Evolutionary conservation across 2,888 invertebrate species (phyloP), one percentile per base, ranked within the genome.

Genomic region (Drosophila fungiperda): DNA sequence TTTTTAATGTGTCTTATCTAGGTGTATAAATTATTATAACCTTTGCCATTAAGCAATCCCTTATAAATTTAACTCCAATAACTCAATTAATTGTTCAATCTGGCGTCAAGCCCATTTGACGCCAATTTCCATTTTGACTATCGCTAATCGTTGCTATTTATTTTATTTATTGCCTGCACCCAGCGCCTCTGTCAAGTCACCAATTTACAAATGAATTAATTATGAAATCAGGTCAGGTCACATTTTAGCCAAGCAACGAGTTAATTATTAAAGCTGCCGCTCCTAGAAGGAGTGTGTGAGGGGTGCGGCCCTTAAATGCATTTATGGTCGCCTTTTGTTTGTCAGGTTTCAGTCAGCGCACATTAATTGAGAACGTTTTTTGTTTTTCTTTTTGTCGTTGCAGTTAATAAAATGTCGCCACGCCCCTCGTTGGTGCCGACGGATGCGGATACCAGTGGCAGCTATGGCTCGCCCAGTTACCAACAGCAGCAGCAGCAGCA

Each of bases 321-420:
- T 67, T 73, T 76, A 54, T 54, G 74, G 72, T 60, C 61, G 61
- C 26, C 66, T 45, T 45, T 23, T 63, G 48, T 33, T 45, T 20
- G 40, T 23, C 50, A 45, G 49, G 12, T 59, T 59, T 68, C 20
- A 67, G 11, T 36, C 32, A 55, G 66, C 8, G 33, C 53, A 45
- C 38, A 52, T 45, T 35, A 36, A 29, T 20, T 48, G 36, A 52
- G 11, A 23, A 54, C 3, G 1, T 0, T 49, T 45, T 50, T 52
- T 12, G 57, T 49, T 48, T 15, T 9, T 38, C 3, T 49, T 5
- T 33, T 36, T 23, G 36, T 57, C 45, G 29, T 66, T 78, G 42
- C 93, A 96, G 96, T 96, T 77, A 96, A 95, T 76, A 96, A 96
- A 94, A 95, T 96, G 94, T 95, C 95, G 55, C 96, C 96, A 55